Conservation (phyloP, 1,140 invertebrate genomes). For the Zaprionus ghesquierei region DNA sequence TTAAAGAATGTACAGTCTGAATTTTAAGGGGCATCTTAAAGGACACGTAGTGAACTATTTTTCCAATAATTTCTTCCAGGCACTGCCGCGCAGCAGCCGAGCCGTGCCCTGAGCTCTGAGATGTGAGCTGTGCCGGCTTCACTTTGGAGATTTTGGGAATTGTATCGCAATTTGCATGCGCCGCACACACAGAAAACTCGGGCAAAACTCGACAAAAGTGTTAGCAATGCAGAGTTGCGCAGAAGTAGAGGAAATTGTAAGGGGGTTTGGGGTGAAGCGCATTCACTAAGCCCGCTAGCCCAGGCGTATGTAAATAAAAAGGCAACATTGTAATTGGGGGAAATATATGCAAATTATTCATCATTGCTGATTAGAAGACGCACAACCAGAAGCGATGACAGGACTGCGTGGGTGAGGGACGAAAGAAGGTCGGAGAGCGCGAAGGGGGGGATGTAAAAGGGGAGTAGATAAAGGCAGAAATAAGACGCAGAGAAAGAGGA, state of each 20-base stretch:
- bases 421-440: conserved; percentile 2
- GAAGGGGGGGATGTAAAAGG: not conserved
- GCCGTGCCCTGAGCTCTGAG: not conserved
- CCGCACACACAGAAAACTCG: conserved; percentile 40
- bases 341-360: conserved; percentile 82
- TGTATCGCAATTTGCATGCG: conserved; percentile 77
- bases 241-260: not conserved
- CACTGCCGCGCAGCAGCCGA: not conserved
- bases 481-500: not conserved
- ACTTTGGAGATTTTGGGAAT: conserved; percentile 78
- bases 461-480: conserved; percentile 19
- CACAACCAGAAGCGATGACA: conserved; percentile 32
- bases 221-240: conserved; percentile 19
- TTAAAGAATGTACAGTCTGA: conserved; percentile 8
- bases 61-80: conserved; percentile 45
- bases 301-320: conserved; percentile 74
- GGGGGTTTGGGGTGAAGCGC: not conserved
- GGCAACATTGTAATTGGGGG: conserved; percentile 78
- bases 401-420: not conserved
- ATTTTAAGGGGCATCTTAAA: conserved; percentile 45
- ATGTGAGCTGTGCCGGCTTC: conserved; percentile 16
- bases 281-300: conserved; percentile 7
- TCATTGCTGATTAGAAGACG: conserved; percentile 82
- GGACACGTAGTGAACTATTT: conserved; percentile 59
- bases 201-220: conserved; percentile 54